A percentile compares a stretch with the other conserved stretches of the same genome.
Evolutionary conservation across 2,113 vertebrate genomes (phyloP).

Genomic region (Phalacrocorax brasilianus): DNA sequence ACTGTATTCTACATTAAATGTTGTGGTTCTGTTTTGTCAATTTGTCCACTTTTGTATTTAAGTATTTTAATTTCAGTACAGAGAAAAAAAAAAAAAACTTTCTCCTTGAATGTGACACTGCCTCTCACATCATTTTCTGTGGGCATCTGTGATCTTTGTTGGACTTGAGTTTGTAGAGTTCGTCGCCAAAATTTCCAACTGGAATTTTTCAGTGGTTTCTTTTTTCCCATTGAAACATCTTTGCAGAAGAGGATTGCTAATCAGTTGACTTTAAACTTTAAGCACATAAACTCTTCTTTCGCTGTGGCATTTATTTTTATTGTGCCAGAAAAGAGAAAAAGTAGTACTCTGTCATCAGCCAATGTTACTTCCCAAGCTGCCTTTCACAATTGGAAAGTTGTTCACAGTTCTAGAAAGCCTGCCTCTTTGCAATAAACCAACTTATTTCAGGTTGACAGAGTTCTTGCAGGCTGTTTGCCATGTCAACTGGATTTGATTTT

Average conservation of each 20-base stretch:
- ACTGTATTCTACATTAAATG: constrained; percentile 73
- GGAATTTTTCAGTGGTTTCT: constrained; percentile 26
- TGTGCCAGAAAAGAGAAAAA: constrained; percentile 44
- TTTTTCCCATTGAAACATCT: constrained; percentile 21
- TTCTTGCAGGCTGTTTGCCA: constrained; percentile 10
- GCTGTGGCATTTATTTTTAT: constrained; percentile 1
- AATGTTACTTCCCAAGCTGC: background rate
- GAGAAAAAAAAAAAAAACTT: constrained; percentile 45
- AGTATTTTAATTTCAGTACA: constrained; percentile 81
- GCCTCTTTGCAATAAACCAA: background rate
- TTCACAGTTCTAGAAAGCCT: background rate
- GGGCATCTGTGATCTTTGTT: background rate
- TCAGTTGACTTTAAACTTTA: background rate
- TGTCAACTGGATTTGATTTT: background rate
- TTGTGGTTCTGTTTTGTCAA: constrained; percentile 76
- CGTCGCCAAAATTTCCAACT: constrained; percentile 46
- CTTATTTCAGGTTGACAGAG: background rate
- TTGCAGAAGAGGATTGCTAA: constrained; percentile 37
- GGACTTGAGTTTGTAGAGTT: constrained; percentile 47
- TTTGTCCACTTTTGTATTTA: constrained; percentile 80
- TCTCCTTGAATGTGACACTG: constrained; percentile 68
- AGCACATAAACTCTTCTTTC: constrained; percentile 11
- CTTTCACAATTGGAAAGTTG: constrained; percentile 9
- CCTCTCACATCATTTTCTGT: constrained; percentile 20
- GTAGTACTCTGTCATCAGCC: background rate